Conservation (phyloP, 2,113 vertebrate genomes). For the Bubo blakistoni region DNA sequence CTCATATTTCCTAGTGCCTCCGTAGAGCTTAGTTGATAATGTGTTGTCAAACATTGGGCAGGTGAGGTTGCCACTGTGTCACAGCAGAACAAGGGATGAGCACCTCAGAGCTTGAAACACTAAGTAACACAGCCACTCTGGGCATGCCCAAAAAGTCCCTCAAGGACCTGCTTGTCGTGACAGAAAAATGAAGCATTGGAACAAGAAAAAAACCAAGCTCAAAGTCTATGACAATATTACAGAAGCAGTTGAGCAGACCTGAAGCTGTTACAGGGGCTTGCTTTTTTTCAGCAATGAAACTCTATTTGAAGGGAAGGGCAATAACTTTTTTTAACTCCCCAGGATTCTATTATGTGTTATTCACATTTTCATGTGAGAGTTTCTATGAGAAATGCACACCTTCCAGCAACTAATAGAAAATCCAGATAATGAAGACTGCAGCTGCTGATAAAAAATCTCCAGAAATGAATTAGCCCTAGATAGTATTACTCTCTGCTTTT, state of each 20-base stretch:
- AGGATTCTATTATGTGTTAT: background rate
- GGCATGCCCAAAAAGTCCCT: background rate
- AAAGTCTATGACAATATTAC: background rate
- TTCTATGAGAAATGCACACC: constrained; percentile 30
- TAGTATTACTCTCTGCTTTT: background rate
- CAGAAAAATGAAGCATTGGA: background rate
- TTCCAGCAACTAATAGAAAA: constrained; percentile 45
- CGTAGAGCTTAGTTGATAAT: rapidly evolving
- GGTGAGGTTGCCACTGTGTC: background rate
- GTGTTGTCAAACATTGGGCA: rapidly evolving
- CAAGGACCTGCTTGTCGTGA: background rate
- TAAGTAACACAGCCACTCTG: background rate
- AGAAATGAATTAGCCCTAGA: background rate
- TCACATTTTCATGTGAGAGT: background rate
- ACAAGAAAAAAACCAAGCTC: background rate
- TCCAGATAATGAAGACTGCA: constrained; percentile 42
- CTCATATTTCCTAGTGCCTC: background rate
- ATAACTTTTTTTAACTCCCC: background rate
- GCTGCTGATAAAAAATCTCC: constrained; percentile 3
- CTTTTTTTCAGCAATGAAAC: background rate
- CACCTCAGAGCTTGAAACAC: rapidly evolving
- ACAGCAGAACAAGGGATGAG: background rate
- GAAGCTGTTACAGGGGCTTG: background rate
- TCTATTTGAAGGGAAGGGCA: background rate
- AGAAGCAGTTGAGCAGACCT: background rate